Conservation (phyloP, 2,113 vertebrate species). For the Microcebus tavaratra region DNA sequence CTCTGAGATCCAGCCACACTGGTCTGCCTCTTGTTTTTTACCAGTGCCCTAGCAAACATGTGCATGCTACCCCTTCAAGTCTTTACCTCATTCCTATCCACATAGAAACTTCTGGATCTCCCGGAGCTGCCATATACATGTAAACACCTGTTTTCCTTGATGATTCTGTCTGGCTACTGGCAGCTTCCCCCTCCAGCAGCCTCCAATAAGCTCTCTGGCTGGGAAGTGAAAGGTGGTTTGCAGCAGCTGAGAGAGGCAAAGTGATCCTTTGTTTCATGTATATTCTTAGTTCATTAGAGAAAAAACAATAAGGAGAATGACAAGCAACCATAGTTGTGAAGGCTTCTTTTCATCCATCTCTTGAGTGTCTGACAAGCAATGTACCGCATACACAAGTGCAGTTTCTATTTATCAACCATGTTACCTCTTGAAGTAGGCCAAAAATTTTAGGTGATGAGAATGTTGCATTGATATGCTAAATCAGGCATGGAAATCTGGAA, state of each 20-base stretch:
- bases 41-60: neutral
- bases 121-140: neutral
- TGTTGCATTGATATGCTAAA: neutral
- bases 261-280: conserved; percentile 3
- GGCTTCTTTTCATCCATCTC: conserved; percentile 40
- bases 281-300: conserved; percentile 42
- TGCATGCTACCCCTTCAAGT: neutral
- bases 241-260: conserved; percentile 22
- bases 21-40: neutral
- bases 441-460: conserved; percentile 36
- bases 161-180: neutral
- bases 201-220: conserved; percentile 35
- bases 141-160: neutral
- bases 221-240: neutral
- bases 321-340: conserved; percentile 57
- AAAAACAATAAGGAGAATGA: conserved; percentile 25
- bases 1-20: neutral
- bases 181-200: neutral
- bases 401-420: conserved; percentile 40
- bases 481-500: neutral
- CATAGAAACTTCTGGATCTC: neutral
- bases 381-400: neutral
- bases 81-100: neutral
- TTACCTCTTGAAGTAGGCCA: conserved; percentile 36
- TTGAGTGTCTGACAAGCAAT: neutral